Base-by-base conservation (phyloP, 2,888 invertebrate genomes). In the Lithophane ornitopus region DNA sequence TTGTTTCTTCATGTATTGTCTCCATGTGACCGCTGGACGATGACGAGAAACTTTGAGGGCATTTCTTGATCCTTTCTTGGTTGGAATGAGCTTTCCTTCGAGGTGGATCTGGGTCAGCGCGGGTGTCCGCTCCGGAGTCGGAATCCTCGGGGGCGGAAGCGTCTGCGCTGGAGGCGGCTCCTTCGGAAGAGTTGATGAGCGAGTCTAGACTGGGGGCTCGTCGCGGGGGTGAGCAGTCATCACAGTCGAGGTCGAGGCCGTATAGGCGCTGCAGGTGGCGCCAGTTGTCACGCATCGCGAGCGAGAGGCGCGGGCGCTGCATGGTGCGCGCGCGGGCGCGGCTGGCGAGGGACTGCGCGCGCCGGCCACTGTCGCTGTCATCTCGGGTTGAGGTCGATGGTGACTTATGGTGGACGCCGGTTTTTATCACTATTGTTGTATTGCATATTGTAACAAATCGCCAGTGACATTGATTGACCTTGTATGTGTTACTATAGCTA, bases 1-100 rank as follows among this genome's bases (percentile, higher is more conserved):
- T 96, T 54, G 97, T 97, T 90, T 98, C 98, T 93, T 98, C 98
- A 77, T 98, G 97, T 83, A 98, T 98, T 69, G 98, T 98, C 94
- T 98, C 98, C 98, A 98, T 98, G 92, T 97, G 97, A 87, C 94
- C 97, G 92, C 97, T 97, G 90, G 97, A 97, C 85, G 96, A 96
- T 34, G 96, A 96, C 85, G 97, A 97, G 93, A 92, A 96, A 91
- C 95, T 96, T 85, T 96, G 96, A 16, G 93, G 94, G 88, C 92
- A 95, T 91, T 95, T 96, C 90, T 95, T 93, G 88, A 93, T 88
- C 77, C 92, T 88, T 56, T 91, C 91, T 49, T 89, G 84, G 82
- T 90, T 92, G 76, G 89, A 81, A 80, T 91, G 91, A 70, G 90
- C 89, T 71, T 93, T 93, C 41, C 89, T 85, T 26, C 94, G 90